Evolutionary conservation across 2,113 vertebrate genomes (phyloP), one percentile per base, ranked within the genome.

Genomic region (Polypterus bichir): DNA sequence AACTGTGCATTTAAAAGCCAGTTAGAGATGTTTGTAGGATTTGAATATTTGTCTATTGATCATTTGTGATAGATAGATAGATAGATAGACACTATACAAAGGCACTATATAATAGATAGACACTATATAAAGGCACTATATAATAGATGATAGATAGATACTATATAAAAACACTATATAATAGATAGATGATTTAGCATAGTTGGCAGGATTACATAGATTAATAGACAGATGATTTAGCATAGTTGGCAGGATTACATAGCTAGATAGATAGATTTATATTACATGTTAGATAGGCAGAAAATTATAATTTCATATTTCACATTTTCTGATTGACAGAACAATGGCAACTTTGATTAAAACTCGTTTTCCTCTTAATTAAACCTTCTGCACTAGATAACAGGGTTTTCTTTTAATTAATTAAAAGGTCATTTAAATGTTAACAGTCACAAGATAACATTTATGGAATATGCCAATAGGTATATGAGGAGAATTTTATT

Each of bases 351-450:
- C 27, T 27, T 27, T 27, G 27, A 27, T 27, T 27, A 27, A 27
- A 27, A 27, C 27, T 27, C 27, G 27, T 27, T 27, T 27, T 27
- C 27, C 27, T 27, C 27, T 27, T 27, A 27, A 27, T 27, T 27
- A 27, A 27, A 27, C 27, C 27, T 27, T 27, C 27, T 27, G 27
- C 27, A 27, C 27, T 27, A 27, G 27, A 27, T 27, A 27, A 27
- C 27, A 27, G 27, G 27, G 27, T 27, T 70, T 46, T 70, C 66
- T 49, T 64, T 62, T 64, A 62, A 72, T 72, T 70, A 47, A 72
- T 75, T 68, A 69, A 68, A 27, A 69, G 64, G 49, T 55, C 53
- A 46, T 65, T 54, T 62, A 58, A 61, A 59, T 46, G 68, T 76
- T 69, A 73, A 74, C 58, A 61, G 49, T 59, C 54, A 45, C 60